A percentile compares a stretch with the other conserved stretches of the same genome.
These are phyloP conservation scores for Alces alces DNA, from an alignment of 2,113 vertebrate species.

Conservation along the genomic window DNA sequence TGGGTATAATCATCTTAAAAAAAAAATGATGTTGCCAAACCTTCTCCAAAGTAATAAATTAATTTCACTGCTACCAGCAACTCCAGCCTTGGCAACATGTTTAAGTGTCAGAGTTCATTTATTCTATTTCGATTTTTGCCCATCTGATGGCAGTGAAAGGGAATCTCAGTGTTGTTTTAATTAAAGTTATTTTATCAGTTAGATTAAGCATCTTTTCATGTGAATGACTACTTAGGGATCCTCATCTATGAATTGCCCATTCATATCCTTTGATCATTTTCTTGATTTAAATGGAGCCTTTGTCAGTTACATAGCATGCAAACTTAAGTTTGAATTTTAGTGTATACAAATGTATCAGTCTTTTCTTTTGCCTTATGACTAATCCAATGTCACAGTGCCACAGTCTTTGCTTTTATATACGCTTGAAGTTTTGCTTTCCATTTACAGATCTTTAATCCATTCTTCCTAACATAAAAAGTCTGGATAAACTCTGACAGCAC, in stretches of 20 bases:
- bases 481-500: not conserved
- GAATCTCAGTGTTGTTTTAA: not conserved
- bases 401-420: not conserved
- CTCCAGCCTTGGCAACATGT: not conserved
- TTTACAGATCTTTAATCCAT: not conserved
- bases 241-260: not conserved
- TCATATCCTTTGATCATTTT: slow-evolving; percentile 12
- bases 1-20: not conserved
- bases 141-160: not conserved
- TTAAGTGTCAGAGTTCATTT: not conserved
- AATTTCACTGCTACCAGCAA: not conserved
- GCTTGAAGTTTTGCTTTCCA: not conserved
- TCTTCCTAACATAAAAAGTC: not conserved
- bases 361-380: not conserved
- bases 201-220: not conserved
- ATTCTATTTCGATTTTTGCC: not conserved
- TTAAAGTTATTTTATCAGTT: not conserved
- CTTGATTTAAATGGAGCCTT: not conserved
- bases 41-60: not conserved
- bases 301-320: not conserved
- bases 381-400: not conserved
- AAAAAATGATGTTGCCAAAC: not conserved
- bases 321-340: not conserved
- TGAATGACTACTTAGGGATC: not conserved
- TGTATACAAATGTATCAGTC: not conserved